Conservation (phyloP, 2,113 vertebrate genomes). For the Plecotus auritus region DNA sequence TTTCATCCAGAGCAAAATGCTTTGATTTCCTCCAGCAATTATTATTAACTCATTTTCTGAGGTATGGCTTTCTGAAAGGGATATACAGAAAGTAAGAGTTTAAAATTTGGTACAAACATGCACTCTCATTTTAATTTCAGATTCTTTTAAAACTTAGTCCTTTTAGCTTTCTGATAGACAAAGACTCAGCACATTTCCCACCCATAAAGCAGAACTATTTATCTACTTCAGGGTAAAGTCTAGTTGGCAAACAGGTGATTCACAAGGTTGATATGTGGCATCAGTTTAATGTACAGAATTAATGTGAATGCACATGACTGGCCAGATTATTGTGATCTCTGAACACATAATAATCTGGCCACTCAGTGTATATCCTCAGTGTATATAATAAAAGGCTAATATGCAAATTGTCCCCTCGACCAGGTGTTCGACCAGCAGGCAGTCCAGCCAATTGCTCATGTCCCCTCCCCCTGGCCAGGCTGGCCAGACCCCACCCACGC, state of each 20-base stretch:
- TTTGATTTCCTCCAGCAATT: conserved; percentile 69
- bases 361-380: too few species aligned
- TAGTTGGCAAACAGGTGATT: background rate
- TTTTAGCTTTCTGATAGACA: background rate
- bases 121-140: background rate
- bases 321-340: too few species aligned
- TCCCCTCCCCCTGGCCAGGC: too few species aligned
- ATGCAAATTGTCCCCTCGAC: too few species aligned
- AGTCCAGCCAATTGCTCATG: too few species aligned
- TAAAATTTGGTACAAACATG: background rate
- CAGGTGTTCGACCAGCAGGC: too few species aligned
- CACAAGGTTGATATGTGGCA: background rate
- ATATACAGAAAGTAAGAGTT: background rate
- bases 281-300: background rate
- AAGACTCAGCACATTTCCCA: background rate
- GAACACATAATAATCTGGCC: too few species aligned
- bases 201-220: background rate
- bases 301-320: background rate
- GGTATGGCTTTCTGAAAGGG: conserved; percentile 37
- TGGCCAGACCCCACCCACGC: too few species aligned
- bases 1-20: conserved; percentile 62
- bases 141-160: background rate
- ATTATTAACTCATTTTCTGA: conserved; percentile 59
- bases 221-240: background rate
- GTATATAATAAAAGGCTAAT: too few species aligned